These are phyloP conservation scores for Gambusia yucatana DNA, from an alignment of 2,797 vertebrate species.

Conservation along the genomic window DNA sequence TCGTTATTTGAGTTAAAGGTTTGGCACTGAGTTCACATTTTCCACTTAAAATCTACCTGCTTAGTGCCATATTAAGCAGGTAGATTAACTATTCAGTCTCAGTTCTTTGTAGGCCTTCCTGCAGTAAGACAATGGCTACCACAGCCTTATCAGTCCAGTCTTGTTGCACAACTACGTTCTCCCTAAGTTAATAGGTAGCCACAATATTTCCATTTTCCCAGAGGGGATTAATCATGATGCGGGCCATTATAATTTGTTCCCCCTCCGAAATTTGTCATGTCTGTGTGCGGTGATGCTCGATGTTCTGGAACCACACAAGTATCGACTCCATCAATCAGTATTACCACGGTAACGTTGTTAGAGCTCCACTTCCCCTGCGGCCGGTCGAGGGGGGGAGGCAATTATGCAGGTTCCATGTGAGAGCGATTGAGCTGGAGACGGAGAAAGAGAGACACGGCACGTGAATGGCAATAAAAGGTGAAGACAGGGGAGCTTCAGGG, in stretches of 20 bases:
- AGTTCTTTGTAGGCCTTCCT: conserved; percentile 29
- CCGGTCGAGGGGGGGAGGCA: conserved; percentile 80
- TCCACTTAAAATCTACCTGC: conserved; percentile 28
- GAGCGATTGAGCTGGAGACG: conserved; percentile 42
- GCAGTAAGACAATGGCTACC: conserved; percentile 38
- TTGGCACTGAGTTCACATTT: not conserved
- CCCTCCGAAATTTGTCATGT: conserved; percentile 80
- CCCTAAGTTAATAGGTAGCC: conserved; percentile 74
- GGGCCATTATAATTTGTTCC: conserved; percentile 80
- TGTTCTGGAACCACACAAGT: conserved; percentile 82
- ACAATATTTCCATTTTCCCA: conserved; percentile 79
- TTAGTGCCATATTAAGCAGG: conserved; percentile 30
- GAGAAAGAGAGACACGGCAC: conserved; percentile 34
- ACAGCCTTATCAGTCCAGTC: conserved; percentile 28
- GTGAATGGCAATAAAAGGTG: conserved; percentile 48
- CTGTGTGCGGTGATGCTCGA: conserved; percentile 74
- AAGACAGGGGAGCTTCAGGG: conserved; percentile 21
- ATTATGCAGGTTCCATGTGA: conserved; percentile 80
- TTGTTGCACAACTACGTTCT: conserved; percentile 47
- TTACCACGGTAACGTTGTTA: conserved; percentile 80
- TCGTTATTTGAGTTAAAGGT: not conserved
- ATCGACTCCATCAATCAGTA: conserved; percentile 86
- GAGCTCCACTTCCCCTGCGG: conserved; percentile 76
- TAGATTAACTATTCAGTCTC: conserved; percentile 31
- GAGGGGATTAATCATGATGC: conserved; percentile 79